Evolutionary conservation across 2,888 invertebrate species (phyloP).

Genomic region (Polydrusus cervinus): DNA sequence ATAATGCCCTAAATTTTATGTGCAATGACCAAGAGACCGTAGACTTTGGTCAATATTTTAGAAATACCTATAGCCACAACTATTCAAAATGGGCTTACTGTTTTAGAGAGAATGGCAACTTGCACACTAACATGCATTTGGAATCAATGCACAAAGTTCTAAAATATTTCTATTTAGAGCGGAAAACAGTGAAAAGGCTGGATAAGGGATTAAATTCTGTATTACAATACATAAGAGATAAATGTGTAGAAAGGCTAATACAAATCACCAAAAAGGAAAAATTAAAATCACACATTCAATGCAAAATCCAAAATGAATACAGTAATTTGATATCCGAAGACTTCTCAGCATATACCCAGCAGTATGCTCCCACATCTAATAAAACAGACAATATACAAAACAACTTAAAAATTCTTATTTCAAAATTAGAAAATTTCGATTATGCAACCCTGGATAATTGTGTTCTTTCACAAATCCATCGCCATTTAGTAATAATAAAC

Average conservation of each 20-base stretch:
- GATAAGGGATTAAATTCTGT: constrained; percentile 19
- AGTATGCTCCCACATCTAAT: too few relatives aligned
- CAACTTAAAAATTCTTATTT: too few relatives aligned
- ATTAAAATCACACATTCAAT: too few relatives aligned
- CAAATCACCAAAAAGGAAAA: background rate
- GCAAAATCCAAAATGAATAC: too few relatives aligned
- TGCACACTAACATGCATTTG: constrained; percentile 35
- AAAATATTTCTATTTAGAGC: constrained; percentile 34
- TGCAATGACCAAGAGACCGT: background rate
- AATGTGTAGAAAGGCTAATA: constrained; percentile 15
- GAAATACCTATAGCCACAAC: constrained; percentile 12
- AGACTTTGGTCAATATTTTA: constrained; percentile 4
- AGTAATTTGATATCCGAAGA: too few relatives aligned
- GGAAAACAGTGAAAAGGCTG: constrained; percentile 25
- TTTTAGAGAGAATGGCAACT: background rate
- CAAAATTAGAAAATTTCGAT: too few relatives aligned
- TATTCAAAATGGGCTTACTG: constrained; percentile 12
- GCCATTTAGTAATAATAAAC: too few relatives aligned
- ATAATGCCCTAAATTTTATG: background rate
- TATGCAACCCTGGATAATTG: too few relatives aligned
- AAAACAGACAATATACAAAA: too few relatives aligned
- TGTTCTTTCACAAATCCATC: too few relatives aligned
- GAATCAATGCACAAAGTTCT: constrained; percentile 31
- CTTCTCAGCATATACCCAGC: too few relatives aligned
- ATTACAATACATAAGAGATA: constrained; percentile 15